Evolutionary conservation across 1,140 invertebrate genomes (phyloP), one percentile per base, ranked within the genome.

Genomic region (Drosophila biarmipes): DNA sequence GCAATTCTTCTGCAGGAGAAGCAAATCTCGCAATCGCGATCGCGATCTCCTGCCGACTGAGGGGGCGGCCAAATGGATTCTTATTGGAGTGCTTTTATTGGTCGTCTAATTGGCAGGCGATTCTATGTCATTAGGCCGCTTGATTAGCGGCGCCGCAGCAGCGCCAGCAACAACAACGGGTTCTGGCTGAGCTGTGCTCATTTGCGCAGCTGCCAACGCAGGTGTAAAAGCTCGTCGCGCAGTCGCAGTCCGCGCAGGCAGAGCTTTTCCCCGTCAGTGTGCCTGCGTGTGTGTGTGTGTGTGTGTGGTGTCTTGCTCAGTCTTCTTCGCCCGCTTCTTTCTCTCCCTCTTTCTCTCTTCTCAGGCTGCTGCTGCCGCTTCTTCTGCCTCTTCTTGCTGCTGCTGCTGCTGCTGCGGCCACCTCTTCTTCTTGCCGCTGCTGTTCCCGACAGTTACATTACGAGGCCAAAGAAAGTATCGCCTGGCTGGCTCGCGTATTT

Each of bases 391-490:
- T 31, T 21, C 34, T 55, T n/a, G 21, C 40, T 55, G 21, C 14
- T 19, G 14, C 29, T 62, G 15, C 55, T 67, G 59, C 43, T 49
- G 27, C 15, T 21, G 31, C 35, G 35, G 40, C 48, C 17, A 19
- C 34, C n/a, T 10, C 24, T 37, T n/a, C 40, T 57, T 31, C 29
- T 31, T 31, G 40, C 40, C n/a, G 57, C 46, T 51, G 45, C 61
- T 87, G 82, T 87, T 87, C 84, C 84, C 84, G 82, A 87, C 82
- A 87, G 82, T 89, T 87, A 87, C 82, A 87, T 87, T 90, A 91
- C 82, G 86, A 91, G 90, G 90, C 90, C 90, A 91, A 91, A 91
- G 90, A 91, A 91, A 91, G 90, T 91, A 91, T 91, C 90, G 59
- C 45, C 82, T 84, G 85, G 67, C 64, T 74, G 74, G 73, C 68